Base-by-base conservation (phyloP, 1,140 invertebrate species). In the Pseudomyrmex sp. region DNA sequence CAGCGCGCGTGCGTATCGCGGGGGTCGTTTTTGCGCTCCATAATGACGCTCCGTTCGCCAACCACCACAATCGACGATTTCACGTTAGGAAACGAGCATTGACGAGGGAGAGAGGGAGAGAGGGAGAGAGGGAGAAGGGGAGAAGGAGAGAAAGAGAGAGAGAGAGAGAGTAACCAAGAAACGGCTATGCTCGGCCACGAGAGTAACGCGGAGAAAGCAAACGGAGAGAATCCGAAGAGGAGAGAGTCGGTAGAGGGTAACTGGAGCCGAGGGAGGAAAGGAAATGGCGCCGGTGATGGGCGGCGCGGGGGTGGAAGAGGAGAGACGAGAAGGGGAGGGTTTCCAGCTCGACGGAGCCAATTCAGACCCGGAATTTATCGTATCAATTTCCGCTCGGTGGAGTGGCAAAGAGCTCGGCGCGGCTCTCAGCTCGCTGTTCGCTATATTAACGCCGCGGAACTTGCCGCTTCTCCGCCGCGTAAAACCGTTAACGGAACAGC, bases 341-440 rank as follows among this genome's bases (percentile, higher is more conserved):
- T 95, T 95, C 94, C 95, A 95, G 94, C 95, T 95, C 94, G 95
- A 92, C 94, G 95, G 93, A 94, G 94, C 94, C 95, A 95, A 95
- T 95, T 95, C 95, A 95, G 95, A 95, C 93, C 95, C 94, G 95
- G 95, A 95, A 95, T 95, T 95, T 95, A 95, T 95, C 95, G 95
- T 95, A 95, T 95, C 95, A 95, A 95, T 95, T 95, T 95, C 95
- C 95, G 95, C 95, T 95, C 94, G 95, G 94, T 95, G 95, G 95
- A 95, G 95, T 95, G 95, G 95, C 95, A 95, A 95, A 95, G 95
- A 95, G 95, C 93, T 93, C 93, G 91, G 91, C 91, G 92, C 91
- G 90, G 87, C 82, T 63, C 76, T 82, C 83, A 69, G 89, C 87
- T 92, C 91, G 90, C 88, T 90, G 90, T 92, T 93, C 92, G 93